Evolutionary conservation across 2,888 invertebrate genomes (phyloP).

Genomic region (Pterobdella sp.): DNA sequence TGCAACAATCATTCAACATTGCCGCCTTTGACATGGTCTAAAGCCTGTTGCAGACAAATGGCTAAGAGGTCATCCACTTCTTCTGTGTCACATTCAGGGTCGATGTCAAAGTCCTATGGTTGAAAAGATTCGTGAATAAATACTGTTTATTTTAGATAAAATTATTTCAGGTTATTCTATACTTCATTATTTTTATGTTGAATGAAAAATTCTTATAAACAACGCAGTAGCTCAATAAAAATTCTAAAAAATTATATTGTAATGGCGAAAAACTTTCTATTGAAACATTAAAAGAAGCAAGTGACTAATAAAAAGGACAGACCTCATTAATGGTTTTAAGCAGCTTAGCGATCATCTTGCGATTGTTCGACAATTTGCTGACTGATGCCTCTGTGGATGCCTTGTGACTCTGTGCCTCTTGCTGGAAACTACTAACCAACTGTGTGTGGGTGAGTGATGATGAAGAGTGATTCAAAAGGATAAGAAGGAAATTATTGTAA

Average conservation of each 20-base stretch:
- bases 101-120: constrained; percentile 31
- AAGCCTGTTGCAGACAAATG: constrained; percentile 29
- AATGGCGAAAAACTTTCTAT: not conserved
- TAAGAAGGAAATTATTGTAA: too few species aligned
- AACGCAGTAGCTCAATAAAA: not conserved
- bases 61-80: constrained; percentile 31
- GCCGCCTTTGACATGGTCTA: constrained; percentile 26
- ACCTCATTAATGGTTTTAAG: constrained; percentile 49
- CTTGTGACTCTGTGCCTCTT: constrained; percentile 45
- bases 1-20: not conserved
- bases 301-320: too few species aligned
- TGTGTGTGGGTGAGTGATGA: constrained; percentile 35
- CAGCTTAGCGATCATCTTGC: constrained; percentile 49
- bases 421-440: constrained; percentile 50
- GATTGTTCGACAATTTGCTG: constrained; percentile 43
- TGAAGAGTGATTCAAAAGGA: too few species aligned
- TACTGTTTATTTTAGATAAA: too few species aligned
- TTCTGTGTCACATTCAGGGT: constrained; percentile 29
- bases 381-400: constrained; percentile 45
- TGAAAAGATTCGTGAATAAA: too few species aligned
- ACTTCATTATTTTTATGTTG: too few species aligned
- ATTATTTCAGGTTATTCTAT: too few species aligned
- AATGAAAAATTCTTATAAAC: not conserved
- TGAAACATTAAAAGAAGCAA: not conserved
- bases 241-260: not conserved